A percentile compares a stretch with the other conserved stretches of the same genome.
phyloP scores from a whole-genome alignment of 2,888 invertebrate species.

The Rhaphigaster nebulosa region DNA sequence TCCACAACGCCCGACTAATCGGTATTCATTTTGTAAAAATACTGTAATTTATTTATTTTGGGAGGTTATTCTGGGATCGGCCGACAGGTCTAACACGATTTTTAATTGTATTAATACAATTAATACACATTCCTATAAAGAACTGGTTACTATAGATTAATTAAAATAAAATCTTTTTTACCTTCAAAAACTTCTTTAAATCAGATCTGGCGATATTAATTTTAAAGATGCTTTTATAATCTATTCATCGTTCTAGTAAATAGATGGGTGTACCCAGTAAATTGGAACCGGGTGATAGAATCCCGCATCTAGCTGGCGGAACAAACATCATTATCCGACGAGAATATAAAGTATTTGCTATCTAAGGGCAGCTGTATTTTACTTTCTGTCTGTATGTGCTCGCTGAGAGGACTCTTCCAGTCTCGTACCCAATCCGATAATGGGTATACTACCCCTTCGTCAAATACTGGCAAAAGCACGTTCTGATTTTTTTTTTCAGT shows the following conservation, averaged over 20 bases:
- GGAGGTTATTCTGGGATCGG: no score
- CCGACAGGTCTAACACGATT: no score
- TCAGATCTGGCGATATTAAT: background rate
- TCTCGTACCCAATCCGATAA: background rate
- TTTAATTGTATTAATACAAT: no score
- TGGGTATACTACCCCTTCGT: background rate
- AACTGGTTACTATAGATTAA: no score
- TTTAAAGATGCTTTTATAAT: background rate
- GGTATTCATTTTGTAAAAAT: no score
- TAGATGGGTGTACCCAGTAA: background rate
- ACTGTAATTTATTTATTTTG: no score
- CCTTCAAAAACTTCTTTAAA: no score
- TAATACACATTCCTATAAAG: no score
- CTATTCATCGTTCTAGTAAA: background rate
- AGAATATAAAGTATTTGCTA: slow-evolving; percentile 40
- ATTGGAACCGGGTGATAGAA: background rate
- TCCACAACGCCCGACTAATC: no score
- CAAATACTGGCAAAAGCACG: background rate
- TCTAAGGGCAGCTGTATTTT: slow-evolving; percentile 35
- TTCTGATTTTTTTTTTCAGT: background rate
- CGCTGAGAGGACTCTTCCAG: background rate
- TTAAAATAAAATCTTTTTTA: no score
- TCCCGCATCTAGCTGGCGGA: slow-evolving; percentile 41
- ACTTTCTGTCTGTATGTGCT: slow-evolving; percentile 8
- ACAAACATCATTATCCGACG: slow-evolving; percentile 37